Evolutionary conservation across 2,888 invertebrate species (phyloP).

Genomic region (Conistra vaccinii): DNA sequence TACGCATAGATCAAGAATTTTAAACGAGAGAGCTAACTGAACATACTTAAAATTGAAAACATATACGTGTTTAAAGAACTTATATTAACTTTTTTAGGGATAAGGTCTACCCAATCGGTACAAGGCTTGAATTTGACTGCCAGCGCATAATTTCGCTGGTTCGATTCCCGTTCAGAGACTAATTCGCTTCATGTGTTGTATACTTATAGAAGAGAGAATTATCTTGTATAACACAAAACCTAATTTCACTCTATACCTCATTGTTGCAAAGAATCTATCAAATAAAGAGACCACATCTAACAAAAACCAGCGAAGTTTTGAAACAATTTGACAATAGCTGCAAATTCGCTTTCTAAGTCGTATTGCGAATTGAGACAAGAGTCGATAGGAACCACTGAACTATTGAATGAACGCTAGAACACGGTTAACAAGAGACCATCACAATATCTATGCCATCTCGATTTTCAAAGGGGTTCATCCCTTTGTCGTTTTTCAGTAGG

Average conservation of each 20-base stretch:
- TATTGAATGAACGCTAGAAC: slow-evolving; percentile 41
- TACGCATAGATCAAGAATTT: neutral
- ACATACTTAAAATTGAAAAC: neutral
- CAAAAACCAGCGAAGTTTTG: slow-evolving; percentile 3
- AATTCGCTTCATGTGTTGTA: neutral
- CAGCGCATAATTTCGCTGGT: neutral
- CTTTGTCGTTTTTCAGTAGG: slow-evolving; percentile 58
- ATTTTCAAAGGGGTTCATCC: slow-evolving; percentile 59
- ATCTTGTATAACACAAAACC: neutral
- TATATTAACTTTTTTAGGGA: neutral
- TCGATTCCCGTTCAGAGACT: neutral
- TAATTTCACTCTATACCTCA: neutral
- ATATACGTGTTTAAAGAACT: neutral
- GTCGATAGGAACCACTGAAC: slow-evolving; percentile 29
- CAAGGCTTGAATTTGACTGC: neutral
- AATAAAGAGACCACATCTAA: neutral
- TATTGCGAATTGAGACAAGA: slow-evolving; percentile 27
- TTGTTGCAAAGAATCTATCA: neutral
- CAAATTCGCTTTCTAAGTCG: slow-evolving; percentile 19
- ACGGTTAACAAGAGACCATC: slow-evolving; percentile 31
- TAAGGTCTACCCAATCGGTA: no score
- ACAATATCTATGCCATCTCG: slow-evolving; percentile 48
- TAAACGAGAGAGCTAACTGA: neutral
- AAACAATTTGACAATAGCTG: slow-evolving; percentile 15
- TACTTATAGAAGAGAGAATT: neutral